Evolutionary conservation across 2,797 vertebrate genomes (phyloP).

Genomic region (Falco concolor): DNA sequence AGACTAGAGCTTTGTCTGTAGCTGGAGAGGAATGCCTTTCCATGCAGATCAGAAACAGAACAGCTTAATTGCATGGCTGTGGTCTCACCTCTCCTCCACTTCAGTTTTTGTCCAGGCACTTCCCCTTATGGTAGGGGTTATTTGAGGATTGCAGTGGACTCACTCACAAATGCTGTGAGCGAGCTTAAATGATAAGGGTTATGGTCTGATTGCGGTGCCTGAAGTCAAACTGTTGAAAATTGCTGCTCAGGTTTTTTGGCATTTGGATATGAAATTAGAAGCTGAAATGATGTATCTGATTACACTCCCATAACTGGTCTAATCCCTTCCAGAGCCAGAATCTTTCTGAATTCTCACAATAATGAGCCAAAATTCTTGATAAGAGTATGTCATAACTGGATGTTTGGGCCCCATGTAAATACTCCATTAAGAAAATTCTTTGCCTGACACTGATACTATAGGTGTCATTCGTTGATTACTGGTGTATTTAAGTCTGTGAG

Average conservation of each 20-base stretch:
- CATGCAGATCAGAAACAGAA: neutral
- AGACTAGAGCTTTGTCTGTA: neutral
- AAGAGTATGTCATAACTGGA: neutral
- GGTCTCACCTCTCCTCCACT: neutral
- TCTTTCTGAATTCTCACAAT: neutral
- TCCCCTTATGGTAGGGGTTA: neutral
- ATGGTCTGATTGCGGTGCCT: neutral
- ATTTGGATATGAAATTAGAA: neutral
- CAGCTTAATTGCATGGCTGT: neutral
- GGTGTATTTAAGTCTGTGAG: neutral
- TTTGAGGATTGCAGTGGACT: neutral
- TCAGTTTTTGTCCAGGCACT: neutral
- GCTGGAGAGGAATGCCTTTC: neutral
- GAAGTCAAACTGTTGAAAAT: neutral
- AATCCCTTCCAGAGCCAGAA: neutral
- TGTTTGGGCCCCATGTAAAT: neutral
- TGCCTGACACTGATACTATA: neutral
- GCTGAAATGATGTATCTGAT: neutral
- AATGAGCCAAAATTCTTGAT: neutral
- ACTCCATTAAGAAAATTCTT: neutral
- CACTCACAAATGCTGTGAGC: neutral
- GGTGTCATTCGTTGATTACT: neutral
- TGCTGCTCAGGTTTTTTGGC: neutral
- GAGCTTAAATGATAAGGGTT: neutral
- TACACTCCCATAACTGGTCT: neutral